Percentiles rank a stretch among this genome's conserved stretches.
Evolutionary conservation across 35 echinoderm and acorn worm genomes (phyloP).

Genomic region (Ophioderma brevispina): DNA sequence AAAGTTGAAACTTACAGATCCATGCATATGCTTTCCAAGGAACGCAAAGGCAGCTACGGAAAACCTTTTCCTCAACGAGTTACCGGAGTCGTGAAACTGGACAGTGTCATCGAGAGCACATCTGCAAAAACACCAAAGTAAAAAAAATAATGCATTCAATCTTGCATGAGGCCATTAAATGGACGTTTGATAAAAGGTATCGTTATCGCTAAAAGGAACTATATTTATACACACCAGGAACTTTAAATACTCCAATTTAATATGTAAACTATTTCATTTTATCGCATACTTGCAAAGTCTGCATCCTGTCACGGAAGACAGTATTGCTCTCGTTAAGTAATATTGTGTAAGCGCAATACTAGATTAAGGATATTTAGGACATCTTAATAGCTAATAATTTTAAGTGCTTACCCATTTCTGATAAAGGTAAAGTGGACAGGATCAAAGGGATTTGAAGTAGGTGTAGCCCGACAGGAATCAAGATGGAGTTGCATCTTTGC

Average conservation of each 20-base stretch:
- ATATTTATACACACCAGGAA: no score
- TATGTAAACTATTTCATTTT: no score
- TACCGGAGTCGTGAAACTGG: not conserved
- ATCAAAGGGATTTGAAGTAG: slow-evolving; percentile 29
- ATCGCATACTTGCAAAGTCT: no score
- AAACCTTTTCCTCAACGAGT: slow-evolving; percentile 1
- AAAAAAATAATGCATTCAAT: not conserved
- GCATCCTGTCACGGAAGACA: no score
- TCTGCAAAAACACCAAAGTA: not conserved
- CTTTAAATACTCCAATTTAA: no score
- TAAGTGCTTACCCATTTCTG: slow-evolving; percentile 22
- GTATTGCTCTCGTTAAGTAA: no score
- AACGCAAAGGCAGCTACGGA: slow-evolving; percentile 24
- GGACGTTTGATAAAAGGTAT: not conserved
- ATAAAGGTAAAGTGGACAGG: slow-evolving; percentile 1
- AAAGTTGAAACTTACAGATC: slow-evolving; percentile 34
- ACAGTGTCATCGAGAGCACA: slow-evolving; percentile 35
- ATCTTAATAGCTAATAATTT: not conserved
- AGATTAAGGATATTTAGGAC: no score
- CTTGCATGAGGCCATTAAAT: not conserved
- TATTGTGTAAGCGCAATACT: no score
- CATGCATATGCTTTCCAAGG: slow-evolving; percentile 29
- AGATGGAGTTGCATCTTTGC: slow-evolving; percentile 2
- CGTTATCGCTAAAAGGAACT: not conserved
- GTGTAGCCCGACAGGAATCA: slow-evolving; percentile 21